These are phyloP conservation scores for Pangasianodon gigas DNA, from an alignment of 2,113 vertebrate genomes.

Conservation along the genomic window DNA sequence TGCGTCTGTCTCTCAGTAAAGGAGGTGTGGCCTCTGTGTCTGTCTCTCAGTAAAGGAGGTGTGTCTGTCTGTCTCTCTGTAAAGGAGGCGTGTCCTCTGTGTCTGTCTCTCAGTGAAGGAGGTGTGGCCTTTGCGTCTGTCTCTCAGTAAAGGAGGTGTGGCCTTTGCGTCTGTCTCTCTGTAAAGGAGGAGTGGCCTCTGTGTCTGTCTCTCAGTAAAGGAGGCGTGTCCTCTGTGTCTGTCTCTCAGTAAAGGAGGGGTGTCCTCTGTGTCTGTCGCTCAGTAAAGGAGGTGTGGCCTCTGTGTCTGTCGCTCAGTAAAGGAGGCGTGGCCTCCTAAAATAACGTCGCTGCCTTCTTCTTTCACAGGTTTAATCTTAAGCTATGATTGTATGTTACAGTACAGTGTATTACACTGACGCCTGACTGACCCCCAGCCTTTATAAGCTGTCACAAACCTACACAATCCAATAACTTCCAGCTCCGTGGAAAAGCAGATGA, in stretches of 20 bases:
- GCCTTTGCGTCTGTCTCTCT: neutral
- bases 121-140: neutral
- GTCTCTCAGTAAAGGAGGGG: neutral
- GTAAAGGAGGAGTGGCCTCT: neutral
- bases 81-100: neutral
- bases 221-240: neutral
- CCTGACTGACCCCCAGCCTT: neutral
- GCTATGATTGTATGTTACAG: neutral
- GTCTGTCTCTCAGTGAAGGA: neutral
- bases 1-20: neutral
- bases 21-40: neutral
- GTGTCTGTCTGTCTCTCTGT: neutral
- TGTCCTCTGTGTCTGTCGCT: neutral
- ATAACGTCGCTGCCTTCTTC: neutral
- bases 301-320: neutral
- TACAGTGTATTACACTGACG: neutral
- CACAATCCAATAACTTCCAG: conserved; percentile 34
- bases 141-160: neutral
- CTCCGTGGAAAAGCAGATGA: conserved; percentile 17
- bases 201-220: neutral
- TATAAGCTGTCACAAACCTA: conserved; percentile 9
- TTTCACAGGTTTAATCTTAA: neutral
- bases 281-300: neutral
- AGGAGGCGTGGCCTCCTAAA: neutral
- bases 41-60: neutral